Evolutionary conservation across 2,888 invertebrate genomes (phyloP).

Genomic region (Micropterix aruncella): DNA sequence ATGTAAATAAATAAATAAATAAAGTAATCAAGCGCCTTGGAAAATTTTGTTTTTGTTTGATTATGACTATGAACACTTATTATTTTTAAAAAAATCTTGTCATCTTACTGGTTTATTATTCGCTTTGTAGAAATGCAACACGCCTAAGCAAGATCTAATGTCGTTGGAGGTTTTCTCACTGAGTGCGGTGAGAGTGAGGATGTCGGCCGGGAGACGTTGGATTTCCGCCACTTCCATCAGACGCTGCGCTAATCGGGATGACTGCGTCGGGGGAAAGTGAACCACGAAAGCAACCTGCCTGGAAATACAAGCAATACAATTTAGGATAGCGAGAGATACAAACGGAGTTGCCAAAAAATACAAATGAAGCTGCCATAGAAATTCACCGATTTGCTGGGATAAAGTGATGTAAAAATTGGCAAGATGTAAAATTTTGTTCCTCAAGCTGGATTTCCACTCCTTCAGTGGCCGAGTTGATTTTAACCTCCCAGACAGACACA

Average conservation of each 20-base stretch:
- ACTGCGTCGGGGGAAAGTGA: slow-evolving; percentile 47
- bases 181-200: slow-evolving; percentile 57
- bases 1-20: no score
- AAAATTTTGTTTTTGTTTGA: no score
- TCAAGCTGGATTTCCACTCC: no score
- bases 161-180: slow-evolving; percentile 80
- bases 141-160: slow-evolving; percentile 81
- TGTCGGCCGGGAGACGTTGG: slow-evolving; percentile 55
- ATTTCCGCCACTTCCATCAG: slow-evolving; percentile 51
- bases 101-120: not conserved
- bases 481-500: no score
- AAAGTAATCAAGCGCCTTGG: no score
- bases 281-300: slow-evolving; percentile 64
- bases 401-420: no score
- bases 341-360: not conserved
- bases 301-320: slow-evolving; percentile 8
- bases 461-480: no score
- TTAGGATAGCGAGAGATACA: not conserved
- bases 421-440: no score
- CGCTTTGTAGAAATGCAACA: slow-evolving; percentile 52
- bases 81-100: no score
- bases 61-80: no score
- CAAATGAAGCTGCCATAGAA: no score
- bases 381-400: no score
- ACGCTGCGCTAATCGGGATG: slow-evolving; percentile 38